Conservation (phyloP, 2,888 invertebrate species). For the Boloria selene region DNA sequence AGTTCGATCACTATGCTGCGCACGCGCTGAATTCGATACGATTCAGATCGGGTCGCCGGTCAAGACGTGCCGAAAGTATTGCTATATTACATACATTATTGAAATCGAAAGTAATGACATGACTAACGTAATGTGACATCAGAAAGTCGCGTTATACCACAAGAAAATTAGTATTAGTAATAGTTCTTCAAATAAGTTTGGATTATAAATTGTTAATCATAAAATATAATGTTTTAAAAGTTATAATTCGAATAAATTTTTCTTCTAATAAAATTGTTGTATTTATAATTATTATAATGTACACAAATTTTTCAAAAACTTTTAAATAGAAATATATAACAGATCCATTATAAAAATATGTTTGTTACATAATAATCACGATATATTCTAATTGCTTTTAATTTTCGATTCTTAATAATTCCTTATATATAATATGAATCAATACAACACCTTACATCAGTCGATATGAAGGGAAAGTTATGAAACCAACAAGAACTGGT, state of each 20-base stretch:
- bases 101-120: slow-evolving; percentile 45
- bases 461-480: slow-evolving; percentile 35
- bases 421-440: slow-evolving; percentile 13
- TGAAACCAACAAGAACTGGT: slow-evolving; percentile 27
- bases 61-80: slow-evolving; percentile 42
- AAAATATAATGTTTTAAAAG: too few species aligned
- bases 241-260: too few species aligned
- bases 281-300: too few species aligned
- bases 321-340: too few species aligned
- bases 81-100: slow-evolving; percentile 37
- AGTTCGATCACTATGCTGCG: slow-evolving; percentile 53
- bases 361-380: too few species aligned
- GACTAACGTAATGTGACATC: slow-evolving; percentile 10
- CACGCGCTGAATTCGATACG: slow-evolving; percentile 45
- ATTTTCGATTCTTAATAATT: slow-evolving; percentile 5
- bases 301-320: too few species aligned
- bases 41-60: slow-evolving; percentile 48
- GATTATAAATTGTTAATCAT: too few species aligned
- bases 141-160: slow-evolving; percentile 1
- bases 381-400: too few species aligned
- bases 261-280: too few species aligned
- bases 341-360: too few species aligned
- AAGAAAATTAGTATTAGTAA: not conserved
- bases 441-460: slow-evolving; percentile 35
- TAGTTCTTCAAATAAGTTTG: too few species aligned